phyloP scores from a whole-genome alignment of 2,797 vertebrate genomes.

The Novumbra hubbsi region DNA sequence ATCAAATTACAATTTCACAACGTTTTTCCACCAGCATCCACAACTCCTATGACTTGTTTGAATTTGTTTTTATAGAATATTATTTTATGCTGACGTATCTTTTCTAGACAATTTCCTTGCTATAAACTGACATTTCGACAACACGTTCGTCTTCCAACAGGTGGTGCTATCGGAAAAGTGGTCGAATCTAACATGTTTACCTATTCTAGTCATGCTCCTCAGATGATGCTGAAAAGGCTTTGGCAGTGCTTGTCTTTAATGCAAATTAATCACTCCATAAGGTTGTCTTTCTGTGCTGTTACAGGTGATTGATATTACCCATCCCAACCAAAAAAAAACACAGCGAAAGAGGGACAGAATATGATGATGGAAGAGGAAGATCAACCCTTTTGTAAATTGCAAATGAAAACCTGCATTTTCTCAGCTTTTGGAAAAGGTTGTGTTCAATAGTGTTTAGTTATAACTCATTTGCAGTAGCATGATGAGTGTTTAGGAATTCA shows the following conservation, averaged over 20 bases:
- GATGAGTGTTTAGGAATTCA: neutral
- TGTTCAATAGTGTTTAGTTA: neutral
- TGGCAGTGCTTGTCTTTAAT: neutral
- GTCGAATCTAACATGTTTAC: neutral
- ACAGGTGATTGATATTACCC: slow-evolving; percentile 1
- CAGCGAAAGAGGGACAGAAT: neutral
- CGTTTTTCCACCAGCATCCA: neutral
- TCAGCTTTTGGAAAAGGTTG: neutral
- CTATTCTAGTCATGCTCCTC: neutral
- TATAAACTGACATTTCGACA: neutral
- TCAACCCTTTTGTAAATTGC: neutral
- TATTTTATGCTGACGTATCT: too few relatives aligned
- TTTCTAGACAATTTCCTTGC: neutral
- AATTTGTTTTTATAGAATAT: neutral
- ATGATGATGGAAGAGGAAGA: neutral
- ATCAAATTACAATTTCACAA: neutral
- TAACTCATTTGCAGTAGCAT: neutral
- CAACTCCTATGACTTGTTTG: neutral
- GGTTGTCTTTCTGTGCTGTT: neutral
- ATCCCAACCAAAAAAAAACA: neutral
- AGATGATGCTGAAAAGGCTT: neutral
- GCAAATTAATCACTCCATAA: neutral
- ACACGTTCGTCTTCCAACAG: neutral
- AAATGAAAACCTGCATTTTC: neutral
- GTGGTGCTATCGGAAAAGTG: neutral